Conservation (phyloP, 2,797 vertebrate species). For the Huso huso region DNA sequence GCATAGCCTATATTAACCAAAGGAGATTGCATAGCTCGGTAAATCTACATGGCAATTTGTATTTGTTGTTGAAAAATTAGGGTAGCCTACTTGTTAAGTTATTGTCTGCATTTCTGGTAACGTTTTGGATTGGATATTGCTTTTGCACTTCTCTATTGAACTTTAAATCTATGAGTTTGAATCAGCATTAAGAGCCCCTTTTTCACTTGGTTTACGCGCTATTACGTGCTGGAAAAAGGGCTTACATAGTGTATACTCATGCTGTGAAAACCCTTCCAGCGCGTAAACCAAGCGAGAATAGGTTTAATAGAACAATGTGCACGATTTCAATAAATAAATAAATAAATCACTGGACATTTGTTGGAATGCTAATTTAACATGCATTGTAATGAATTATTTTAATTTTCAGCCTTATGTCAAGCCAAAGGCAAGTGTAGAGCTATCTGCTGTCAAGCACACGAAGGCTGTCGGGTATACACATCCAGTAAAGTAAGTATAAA, state of each 20-base stretch:
- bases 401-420: slow-evolving; percentile 27
- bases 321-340: too few relatives aligned
- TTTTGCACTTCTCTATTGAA: background rate
- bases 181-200: background rate
- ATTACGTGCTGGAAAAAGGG: too few relatives aligned
- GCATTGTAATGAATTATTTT: background rate
- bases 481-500: slow-evolving; percentile 52
- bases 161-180: background rate
- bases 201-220: too few relatives aligned
- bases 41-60: too few relatives aligned
- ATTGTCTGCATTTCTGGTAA: too few relatives aligned
- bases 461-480: slow-evolving; percentile 42
- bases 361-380: background rate
- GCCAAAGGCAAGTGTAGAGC: slow-evolving; percentile 8
- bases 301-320: too few relatives aligned
- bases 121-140: background rate
- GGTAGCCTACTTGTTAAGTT: too few relatives aligned
- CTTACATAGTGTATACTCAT: too few relatives aligned
- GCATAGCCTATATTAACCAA: background rate
- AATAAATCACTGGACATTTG: background rate
- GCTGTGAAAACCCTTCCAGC: too few relatives aligned
- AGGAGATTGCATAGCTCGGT: too few relatives aligned
- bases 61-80: too few relatives aligned
- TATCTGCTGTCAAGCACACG: slow-evolving; percentile 14
- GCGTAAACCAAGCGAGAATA: too few relatives aligned